Evolutionary conservation across 1,140 invertebrate species (phyloP), one percentile per base, ranked within the genome.

Genomic region (Heterodera schachtii): DNA sequence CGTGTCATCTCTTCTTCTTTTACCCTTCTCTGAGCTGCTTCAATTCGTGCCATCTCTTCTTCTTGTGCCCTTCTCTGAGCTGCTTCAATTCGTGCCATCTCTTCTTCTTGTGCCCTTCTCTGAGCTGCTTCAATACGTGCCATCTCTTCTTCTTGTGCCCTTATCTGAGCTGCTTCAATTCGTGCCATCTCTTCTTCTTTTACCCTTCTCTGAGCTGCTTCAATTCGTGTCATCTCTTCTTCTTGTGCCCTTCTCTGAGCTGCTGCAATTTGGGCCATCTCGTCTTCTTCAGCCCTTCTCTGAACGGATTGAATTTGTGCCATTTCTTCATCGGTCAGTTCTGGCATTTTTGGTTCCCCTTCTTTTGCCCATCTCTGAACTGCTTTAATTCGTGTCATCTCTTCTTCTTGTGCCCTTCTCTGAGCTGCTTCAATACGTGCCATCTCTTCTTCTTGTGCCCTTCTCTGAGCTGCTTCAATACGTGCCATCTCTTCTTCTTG

Each of bases 281-380:
- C n/a, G 3, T 60, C 77, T 70, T 82, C 49, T 57, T 87, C 86
- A 16, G 84, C 85, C 9, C 85, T 66, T 57, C 66, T 52, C 31
- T 78, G 60, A 49, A 85, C 82, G 16, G 49, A 60, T 47, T 79
- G 84, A 71, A 87, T 85, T 41, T 85, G 84, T 49, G 60, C 83
- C 1, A 84, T 46, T 47, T 88, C 84, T 87, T 85, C 86, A 46
- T 83, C 41, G 19, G 75, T 87, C 52, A 87, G 70, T 76, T 69
- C 19, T 21, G n/a, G n/a, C 46, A 19, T 9, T 52, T 9, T 31
- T 46, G 13, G 44, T 5, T 11, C 41, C n/a, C 21, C 46, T 31
- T 31, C 31, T 31, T 31, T 0, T 75, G 43, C 21, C 19, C 16
- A 66, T 44, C n/a, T 0, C 8, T 85, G 71, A 57, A 83, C 83